Percentiles rank a stretch among this genome's conserved stretches.
Evolutionary conservation across 1,140 invertebrate species (phyloP).

Genomic region (Ceratina japonica): DNA sequence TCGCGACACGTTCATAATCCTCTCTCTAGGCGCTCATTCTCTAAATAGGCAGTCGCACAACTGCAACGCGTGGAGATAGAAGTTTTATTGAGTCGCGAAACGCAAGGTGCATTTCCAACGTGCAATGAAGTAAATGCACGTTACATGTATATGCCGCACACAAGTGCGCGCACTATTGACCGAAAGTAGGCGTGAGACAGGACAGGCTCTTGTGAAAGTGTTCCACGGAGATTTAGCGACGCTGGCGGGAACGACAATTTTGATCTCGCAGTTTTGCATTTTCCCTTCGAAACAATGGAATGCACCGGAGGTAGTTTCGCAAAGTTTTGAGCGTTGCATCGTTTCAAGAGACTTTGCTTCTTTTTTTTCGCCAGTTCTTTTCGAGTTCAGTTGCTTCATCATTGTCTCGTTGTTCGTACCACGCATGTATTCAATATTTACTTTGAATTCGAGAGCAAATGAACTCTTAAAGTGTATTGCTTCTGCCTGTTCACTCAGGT

Average conservation of each 20-base stretch:
- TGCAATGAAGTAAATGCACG: background rate
- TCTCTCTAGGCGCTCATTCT: background rate
- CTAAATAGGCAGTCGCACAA: background rate
- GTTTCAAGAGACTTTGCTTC: background rate
- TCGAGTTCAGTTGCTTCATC: background rate
- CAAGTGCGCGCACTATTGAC: background rate
- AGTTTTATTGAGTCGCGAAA: conserved; percentile 16
- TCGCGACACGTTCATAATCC: background rate
- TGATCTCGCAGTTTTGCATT: background rate
- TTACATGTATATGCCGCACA: background rate
- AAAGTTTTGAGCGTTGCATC: background rate
- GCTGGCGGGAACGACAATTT: background rate
- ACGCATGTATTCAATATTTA: background rate
- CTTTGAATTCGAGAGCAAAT: background rate
- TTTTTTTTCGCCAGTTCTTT: background rate
- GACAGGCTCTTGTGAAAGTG: background rate
- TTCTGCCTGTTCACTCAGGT: background rate
- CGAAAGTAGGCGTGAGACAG: background rate
- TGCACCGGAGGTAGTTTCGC: background rate
- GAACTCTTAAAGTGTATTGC: background rate
- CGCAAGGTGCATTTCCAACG: background rate
- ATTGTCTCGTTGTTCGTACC: background rate
- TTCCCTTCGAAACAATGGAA: background rate
- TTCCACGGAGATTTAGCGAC: background rate
- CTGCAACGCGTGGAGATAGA: background rate